Evolutionary conservation across 2,888 invertebrate species (phyloP).

Genomic region (Nudaria mundana): DNA sequence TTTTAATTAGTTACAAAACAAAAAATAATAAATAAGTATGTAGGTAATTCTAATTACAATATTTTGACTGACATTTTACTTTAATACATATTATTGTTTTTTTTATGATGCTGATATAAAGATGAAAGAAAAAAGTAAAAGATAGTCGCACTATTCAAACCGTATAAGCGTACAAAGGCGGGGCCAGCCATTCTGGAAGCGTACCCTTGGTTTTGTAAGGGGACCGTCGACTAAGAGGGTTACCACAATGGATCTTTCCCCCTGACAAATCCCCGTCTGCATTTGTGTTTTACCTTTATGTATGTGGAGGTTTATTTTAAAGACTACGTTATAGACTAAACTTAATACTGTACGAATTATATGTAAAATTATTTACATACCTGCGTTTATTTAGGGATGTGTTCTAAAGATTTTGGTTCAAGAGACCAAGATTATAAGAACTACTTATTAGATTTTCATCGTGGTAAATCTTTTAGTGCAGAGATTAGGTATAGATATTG

Average conservation of each 20-base stretch:
- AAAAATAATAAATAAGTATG: no score
- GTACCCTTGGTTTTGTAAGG: constrained; percentile 58
- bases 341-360: constrained; percentile 5
- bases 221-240: constrained; percentile 66
- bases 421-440: no score
- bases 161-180: constrained; percentile 49
- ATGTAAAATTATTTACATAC: constrained; percentile 8
- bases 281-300: constrained; percentile 20
- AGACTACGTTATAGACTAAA: constrained; percentile 14
- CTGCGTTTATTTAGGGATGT: no score
- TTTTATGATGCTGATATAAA: no score
- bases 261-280: constrained; percentile 61
- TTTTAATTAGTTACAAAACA: no score
- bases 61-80: no score
- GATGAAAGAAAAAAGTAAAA: constrained; percentile 22
- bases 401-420: no score
- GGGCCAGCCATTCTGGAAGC: constrained; percentile 46
- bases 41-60: no score
- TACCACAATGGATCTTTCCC: constrained; percentile 72
- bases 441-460: no score
- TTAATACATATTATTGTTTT: background rate
- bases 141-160: constrained; percentile 41
- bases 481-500: no score
- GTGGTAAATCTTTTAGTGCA: no score
- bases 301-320: constrained; percentile 16